Evolutionary conservation across 2,888 invertebrate genomes (phyloP).

Genomic region (Galeopsomyia nigrocyanea): DNA sequence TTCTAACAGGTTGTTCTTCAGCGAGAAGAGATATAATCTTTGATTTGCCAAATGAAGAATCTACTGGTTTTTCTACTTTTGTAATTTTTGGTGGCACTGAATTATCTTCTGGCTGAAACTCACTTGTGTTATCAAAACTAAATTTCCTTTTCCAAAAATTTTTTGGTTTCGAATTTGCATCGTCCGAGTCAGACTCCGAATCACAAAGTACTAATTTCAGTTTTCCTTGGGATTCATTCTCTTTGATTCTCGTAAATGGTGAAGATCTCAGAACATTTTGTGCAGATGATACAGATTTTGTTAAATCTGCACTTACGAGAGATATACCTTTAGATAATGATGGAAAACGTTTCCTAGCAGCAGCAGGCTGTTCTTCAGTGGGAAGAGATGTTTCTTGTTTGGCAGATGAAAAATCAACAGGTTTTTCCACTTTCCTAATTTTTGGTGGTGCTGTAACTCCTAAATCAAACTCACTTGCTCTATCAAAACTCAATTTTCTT

Average conservation of each 20-base stretch:
- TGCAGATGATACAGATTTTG: conserved; percentile 52
- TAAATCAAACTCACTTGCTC: conserved; percentile 66
- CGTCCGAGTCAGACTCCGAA: conserved; percentile 57
- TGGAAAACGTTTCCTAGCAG: conserved; percentile 55
- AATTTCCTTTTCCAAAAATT: conserved; percentile 33
- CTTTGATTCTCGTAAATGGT: conserved; percentile 12
- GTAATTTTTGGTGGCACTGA: conserved; percentile 57
- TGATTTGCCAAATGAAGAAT: conserved; percentile 6
- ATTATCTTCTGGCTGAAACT: conserved; percentile 65
- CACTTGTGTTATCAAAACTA: conserved; percentile 63
- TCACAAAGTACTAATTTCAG: conserved; percentile 60
- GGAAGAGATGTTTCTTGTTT: conserved; percentile 10
- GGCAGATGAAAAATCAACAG: conserved; percentile 9
- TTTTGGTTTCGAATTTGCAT: conserved; percentile 36
- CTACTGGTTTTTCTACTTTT: conserved; percentile 25
- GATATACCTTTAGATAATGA: conserved; percentile 72
- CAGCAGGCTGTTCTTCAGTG: conserved; percentile 25
- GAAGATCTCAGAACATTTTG: conserved; percentile 29
- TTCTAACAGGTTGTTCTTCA: conserved; percentile 20
- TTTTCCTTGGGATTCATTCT: conserved; percentile 45
- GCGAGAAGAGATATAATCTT: conserved; percentile 15
- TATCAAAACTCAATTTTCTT: conserved; percentile 53
- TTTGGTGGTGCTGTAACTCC: conserved; percentile 61
- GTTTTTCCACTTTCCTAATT: conserved; percentile 32
- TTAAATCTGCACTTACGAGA: conserved; percentile 69